phyloP scores from a whole-genome alignment of 1,140 invertebrate species.

The Nasonia longicornis region DNA sequence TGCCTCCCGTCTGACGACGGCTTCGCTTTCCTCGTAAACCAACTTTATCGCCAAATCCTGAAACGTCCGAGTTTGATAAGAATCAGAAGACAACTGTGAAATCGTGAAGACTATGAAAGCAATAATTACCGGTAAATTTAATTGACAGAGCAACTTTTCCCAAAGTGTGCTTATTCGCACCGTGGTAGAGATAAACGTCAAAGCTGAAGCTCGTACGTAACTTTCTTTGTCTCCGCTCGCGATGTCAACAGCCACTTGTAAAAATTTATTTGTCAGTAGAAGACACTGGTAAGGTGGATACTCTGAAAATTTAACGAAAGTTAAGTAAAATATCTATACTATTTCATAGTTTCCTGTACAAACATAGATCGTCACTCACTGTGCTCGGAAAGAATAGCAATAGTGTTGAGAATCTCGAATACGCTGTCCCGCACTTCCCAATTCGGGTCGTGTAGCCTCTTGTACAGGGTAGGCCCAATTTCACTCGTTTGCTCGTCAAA shows the following conservation, averaged over 20 bases:
- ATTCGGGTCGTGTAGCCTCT: slow-evolving; percentile 76
- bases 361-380: slow-evolving; percentile 70
- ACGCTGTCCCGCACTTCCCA: slow-evolving; percentile 84
- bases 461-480: slow-evolving; percentile 75
- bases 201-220: slow-evolving; percentile 80
- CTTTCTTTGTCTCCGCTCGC: slow-evolving; percentile 76
- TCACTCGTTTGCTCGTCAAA: slow-evolving; percentile 75
- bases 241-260: slow-evolving; percentile 75
- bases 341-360: slow-evolving; percentile 22
- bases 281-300: slow-evolving; percentile 83
- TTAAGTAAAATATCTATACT: background rate
- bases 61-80: slow-evolving; percentile 45
- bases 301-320: slow-evolving; percentile 67
- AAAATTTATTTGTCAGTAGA: slow-evolving; percentile 75
- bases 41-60: slow-evolving; percentile 75
- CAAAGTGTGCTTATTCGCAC: slow-evolving; percentile 76
- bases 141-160: slow-evolving; percentile 72
- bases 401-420: slow-evolving; percentile 77
- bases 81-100: background rate
- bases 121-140: slow-evolving; percentile 72
- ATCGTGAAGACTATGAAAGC: too few species aligned
- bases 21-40: slow-evolving; percentile 78
- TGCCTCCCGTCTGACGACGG: slow-evolving; percentile 79
- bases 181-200: slow-evolving; percentile 77
- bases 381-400: slow-evolving; percentile 75